phyloP scores from a whole-genome alignment of 1,140 invertebrate genomes.

The Zaprionus tsacasi region DNA sequence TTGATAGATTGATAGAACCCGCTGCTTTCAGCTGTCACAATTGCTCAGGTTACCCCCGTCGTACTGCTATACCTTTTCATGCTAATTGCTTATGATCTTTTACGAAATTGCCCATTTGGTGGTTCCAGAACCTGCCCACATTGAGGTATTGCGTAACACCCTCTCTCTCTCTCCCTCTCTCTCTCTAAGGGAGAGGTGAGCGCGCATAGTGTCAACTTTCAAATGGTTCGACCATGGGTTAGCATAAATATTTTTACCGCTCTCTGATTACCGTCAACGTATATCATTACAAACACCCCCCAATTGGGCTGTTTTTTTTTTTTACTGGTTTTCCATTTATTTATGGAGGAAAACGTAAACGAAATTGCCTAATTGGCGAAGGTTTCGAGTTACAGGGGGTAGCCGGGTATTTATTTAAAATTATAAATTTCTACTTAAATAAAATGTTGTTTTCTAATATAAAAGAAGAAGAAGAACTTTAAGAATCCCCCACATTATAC shows the following conservation, averaged over 20 bases:
- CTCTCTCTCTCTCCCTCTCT: background rate
- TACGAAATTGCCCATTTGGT: constrained; percentile 48
- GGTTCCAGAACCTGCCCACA: constrained; percentile 49
- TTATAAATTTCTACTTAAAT: background rate
- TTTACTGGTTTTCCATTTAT: constrained; percentile 28
- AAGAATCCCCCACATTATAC: background rate
- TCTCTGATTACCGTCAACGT: constrained; percentile 71
- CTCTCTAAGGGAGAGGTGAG: constrained; percentile 7
- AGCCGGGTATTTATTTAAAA: background rate
- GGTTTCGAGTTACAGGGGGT: constrained; percentile 48
- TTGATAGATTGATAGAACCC: constrained; percentile 43
- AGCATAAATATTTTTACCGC: constrained; percentile 50
- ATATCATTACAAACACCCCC: constrained; percentile 70
- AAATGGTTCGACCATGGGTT: constrained; percentile 53
- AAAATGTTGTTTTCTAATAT: background rate
- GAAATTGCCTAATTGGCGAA: constrained; percentile 69
- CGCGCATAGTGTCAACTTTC: constrained; percentile 67
- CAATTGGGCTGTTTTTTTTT: constrained; percentile 42
- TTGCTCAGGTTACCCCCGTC: constrained; percentile 62
- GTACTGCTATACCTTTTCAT: constrained; percentile 39
- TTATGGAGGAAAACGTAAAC: constrained; percentile 42
- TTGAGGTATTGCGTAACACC: constrained; percentile 69
- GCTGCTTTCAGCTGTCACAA: constrained; percentile 58
- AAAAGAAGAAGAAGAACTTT: background rate
- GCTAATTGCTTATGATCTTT: constrained; percentile 79